Conservation (phyloP, 2,888 invertebrate genomes). For the Clivina fossor region DNA sequence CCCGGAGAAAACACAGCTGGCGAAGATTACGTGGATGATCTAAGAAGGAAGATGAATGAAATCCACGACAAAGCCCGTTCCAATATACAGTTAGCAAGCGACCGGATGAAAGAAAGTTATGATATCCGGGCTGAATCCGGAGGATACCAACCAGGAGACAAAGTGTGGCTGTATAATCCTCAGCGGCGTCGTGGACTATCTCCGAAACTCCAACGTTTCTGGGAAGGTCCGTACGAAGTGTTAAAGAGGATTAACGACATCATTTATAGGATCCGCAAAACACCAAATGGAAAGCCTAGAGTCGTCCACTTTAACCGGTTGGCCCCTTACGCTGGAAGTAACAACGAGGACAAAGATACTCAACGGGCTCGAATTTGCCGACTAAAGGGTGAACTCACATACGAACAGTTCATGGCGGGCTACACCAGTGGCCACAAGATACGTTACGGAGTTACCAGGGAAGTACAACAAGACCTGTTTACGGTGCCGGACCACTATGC, state of each 20-base stretch:
- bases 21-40: no score
- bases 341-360: no score
- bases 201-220: background rate
- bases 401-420: no score
- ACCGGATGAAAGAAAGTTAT: conserved; percentile 10
- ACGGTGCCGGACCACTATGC: no score
- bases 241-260: background rate
- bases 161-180: background rate
- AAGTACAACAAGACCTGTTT: no score
- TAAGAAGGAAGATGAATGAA: no score
- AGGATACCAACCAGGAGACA: background rate
- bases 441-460: no score
- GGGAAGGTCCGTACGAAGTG: background rate
- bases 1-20: no score
- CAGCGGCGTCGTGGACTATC: conserved; percentile 1
- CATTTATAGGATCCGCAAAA: no score
- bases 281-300: background rate
- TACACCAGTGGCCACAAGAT: no score
- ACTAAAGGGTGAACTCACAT: no score
- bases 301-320: background rate
- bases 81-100: background rate
- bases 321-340: background rate
- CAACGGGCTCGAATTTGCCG: no score
- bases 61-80: background rate
- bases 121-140: conserved; percentile 1